phyloP scores from a whole-genome alignment of 1,140 invertebrate genomes.

The Trypoxylus dichotomus region DNA sequence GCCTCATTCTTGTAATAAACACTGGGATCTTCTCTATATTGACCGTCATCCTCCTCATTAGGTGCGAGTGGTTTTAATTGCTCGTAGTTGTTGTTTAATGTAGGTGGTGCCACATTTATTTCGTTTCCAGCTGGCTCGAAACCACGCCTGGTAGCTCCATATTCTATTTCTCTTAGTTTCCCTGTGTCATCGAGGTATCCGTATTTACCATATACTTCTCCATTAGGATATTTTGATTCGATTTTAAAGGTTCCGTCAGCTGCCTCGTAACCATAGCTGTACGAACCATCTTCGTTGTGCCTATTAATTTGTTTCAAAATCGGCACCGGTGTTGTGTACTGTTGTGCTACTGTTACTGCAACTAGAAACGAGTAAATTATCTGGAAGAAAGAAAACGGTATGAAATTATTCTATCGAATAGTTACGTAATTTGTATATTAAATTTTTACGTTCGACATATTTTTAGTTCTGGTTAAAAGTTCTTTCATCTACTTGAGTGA shows the following conservation, averaged over 20 bases:
- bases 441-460: not conserved
- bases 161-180: constrained; percentile 70
- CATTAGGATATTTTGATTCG: constrained; percentile 81
- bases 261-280: constrained; percentile 85
- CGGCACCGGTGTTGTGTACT: constrained; percentile 65
- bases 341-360: constrained; percentile 41
- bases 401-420: not conserved
- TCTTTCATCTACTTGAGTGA: no score
- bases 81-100: constrained; percentile 57
- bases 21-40: constrained; percentile 79
- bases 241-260: constrained; percentile 92
- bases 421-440: not conserved
- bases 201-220: constrained; percentile 81
- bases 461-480: no score
- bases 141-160: constrained; percentile 74
- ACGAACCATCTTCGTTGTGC: constrained; percentile 83
- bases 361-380: constrained; percentile 39
- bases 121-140: constrained; percentile 76
- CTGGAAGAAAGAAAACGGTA: constrained; percentile 18
- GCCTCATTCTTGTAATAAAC: constrained; percentile 74
- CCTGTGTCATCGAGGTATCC: constrained; percentile 81
- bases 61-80: constrained; percentile 59
- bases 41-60: constrained; percentile 75
- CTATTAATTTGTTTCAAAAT: constrained; percentile 73
- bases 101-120: constrained; percentile 79